These are phyloP conservation scores for Nephrotoma appendiculata DNA, from an alignment of 2,888 invertebrate genomes.

Conservation along the genomic window DNA sequence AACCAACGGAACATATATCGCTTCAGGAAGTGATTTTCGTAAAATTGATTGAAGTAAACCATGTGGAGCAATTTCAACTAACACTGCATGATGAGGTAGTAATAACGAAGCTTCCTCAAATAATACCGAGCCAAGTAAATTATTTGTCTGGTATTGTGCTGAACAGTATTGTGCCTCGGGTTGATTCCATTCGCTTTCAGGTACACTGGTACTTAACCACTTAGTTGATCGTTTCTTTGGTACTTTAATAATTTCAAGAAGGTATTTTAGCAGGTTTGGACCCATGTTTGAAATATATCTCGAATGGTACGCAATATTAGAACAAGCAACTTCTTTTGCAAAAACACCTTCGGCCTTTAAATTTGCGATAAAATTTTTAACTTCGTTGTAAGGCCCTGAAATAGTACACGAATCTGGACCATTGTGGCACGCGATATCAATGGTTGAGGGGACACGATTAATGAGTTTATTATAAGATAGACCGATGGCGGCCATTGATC, in stretches of 20 bases:
- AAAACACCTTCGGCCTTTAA: conserved; percentile 58
- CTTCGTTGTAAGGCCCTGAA: conserved; percentile 63
- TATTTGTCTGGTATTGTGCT: conserved; percentile 81
- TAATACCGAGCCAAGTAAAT: conserved; percentile 46
- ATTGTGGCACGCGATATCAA: conserved; percentile 82
- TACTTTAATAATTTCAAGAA: conserved; percentile 46
- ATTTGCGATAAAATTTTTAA: conserved; percentile 48
- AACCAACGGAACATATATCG: conserved; percentile 43
- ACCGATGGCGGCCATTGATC: conserved; percentile 29
- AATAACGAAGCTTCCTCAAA: conserved; percentile 23
- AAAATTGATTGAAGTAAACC: conserved; percentile 51
- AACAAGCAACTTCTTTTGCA: conserved; percentile 68
- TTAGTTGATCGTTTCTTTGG: conserved; percentile 52
- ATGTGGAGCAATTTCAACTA: conserved; percentile 57
- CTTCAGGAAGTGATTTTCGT: conserved; percentile 40
- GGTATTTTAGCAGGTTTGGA: conserved; percentile 46
- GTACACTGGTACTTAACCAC: conserved; percentile 80
- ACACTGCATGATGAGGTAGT: conserved; percentile 48
- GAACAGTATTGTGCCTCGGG: conserved; percentile 46
- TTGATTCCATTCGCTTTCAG: conserved; percentile 53
- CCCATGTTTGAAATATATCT: conserved; percentile 47
- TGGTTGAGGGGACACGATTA: conserved; percentile 52
- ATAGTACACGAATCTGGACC: conserved; percentile 76
- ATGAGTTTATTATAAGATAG: conserved; percentile 40
- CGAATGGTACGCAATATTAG: conserved; percentile 61